Evolutionary conservation across 2,888 invertebrate species (phyloP).

Genomic region (Amblyjoppa proteus): DNA sequence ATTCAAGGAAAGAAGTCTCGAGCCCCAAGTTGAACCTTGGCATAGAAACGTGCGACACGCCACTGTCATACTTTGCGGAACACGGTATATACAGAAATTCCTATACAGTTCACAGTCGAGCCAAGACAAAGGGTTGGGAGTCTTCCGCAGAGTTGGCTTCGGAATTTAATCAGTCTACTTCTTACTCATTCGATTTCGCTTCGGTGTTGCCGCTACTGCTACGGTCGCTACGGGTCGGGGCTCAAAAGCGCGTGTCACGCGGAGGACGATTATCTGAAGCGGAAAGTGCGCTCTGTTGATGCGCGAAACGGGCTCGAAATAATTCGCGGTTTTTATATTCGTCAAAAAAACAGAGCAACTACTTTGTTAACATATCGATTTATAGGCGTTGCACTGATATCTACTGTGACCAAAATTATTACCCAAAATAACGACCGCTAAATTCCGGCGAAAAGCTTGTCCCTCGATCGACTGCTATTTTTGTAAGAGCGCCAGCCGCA

Average conservation of each 20-base stretch:
- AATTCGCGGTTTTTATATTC: neutral
- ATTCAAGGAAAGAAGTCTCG: slow-evolving; percentile 38
- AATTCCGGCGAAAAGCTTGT: too few species aligned
- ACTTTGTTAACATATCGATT: neutral
- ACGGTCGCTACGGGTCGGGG: slow-evolving; percentile 17
- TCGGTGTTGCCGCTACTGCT: slow-evolving; percentile 31
- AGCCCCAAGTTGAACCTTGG: slow-evolving; percentile 50
- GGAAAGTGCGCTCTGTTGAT: neutral
- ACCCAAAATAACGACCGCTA: too few species aligned
- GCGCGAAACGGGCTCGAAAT: neutral
- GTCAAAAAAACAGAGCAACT: neutral
- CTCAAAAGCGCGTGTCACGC: slow-evolving; percentile 26
- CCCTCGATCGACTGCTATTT: too few species aligned
- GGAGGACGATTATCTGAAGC: neutral
- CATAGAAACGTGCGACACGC: slow-evolving; percentile 40
- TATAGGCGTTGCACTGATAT: neutral
- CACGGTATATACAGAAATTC: slow-evolving; percentile 24
- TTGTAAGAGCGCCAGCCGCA: too few species aligned
- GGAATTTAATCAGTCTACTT: slow-evolving; percentile 75
- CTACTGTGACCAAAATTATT: too few species aligned
- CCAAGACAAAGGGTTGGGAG: slow-evolving; percentile 38
- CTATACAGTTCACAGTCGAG: slow-evolving; percentile 25
- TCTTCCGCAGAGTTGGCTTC: slow-evolving; percentile 59
- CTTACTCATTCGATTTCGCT: slow-evolving; percentile 68
- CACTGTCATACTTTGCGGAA: slow-evolving; percentile 13